These are phyloP conservation scores for Chauna torquata DNA, from an alignment of 2,113 vertebrate genomes.

Conservation along the genomic window DNA sequence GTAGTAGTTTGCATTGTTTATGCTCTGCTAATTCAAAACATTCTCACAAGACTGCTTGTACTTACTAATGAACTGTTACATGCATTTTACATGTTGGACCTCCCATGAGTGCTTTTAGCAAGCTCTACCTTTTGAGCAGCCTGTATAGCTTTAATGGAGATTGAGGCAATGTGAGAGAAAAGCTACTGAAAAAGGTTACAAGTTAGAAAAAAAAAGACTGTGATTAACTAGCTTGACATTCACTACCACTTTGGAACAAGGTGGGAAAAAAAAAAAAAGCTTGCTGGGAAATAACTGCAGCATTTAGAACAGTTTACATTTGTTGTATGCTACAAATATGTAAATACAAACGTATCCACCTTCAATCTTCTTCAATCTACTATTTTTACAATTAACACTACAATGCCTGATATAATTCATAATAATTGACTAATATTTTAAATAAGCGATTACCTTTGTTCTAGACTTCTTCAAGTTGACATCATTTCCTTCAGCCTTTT, in stretches of 20 bases:
- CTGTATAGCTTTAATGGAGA: constrained; percentile 41
- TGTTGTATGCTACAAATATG: background rate
- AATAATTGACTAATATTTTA: background rate
- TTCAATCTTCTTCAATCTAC: background rate
- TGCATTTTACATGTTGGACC: constrained; percentile 32
- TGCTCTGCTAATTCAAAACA: constrained; percentile 14
- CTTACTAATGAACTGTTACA: constrained; percentile 52
- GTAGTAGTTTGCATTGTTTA: background rate
- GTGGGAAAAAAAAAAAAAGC: background rate
- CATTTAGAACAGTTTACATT: background rate
- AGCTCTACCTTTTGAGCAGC: constrained; percentile 30
- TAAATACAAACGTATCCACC: background rate
- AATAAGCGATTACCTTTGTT: background rate
- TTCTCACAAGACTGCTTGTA: background rate
- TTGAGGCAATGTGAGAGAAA: constrained; percentile 14
- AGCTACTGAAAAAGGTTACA: constrained; percentile 42
- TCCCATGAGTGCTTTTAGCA: constrained; percentile 65
- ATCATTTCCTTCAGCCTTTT: background rate
- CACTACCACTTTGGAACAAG: background rate
- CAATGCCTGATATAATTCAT: background rate
- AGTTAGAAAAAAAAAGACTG: background rate
- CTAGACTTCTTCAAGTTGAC: background rate
- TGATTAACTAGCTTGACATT: constrained; percentile 68
- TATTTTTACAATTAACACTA: background rate
- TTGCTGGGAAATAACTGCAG: background rate